Percentiles rank a stretch among this genome's conserved stretches.
Conservation (phyloP, 2,888 invertebrate species). For the Stomorhina lunata region DNA sequence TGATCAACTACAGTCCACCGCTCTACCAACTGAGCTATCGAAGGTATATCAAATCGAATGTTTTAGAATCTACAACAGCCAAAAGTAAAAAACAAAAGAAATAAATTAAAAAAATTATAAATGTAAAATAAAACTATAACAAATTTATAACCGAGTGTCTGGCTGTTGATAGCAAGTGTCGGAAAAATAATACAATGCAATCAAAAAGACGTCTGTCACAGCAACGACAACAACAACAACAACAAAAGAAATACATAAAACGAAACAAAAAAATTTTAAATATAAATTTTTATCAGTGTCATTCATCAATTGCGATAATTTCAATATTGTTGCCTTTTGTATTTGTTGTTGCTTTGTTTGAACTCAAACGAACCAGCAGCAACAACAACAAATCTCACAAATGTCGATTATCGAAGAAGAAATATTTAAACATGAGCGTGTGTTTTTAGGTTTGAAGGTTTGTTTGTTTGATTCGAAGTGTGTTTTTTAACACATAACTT, state of each 20-base stretch:
- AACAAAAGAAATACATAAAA: neutral
- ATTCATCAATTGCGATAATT: conserved; percentile 64
- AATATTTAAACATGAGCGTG: conserved; percentile 5
- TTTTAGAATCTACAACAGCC: neutral
- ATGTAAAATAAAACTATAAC: conserved; percentile 41
- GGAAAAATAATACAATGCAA: conserved; percentile 16
- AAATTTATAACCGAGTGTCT: neutral
- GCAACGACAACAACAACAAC: neutral
- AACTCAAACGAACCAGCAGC: neutral
- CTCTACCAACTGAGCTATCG: conserved; percentile 79
- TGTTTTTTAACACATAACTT: conserved; percentile 1
- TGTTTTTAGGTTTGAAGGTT: neutral
- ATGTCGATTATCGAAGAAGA: conserved; percentile 22
- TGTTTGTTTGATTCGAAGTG: neutral
- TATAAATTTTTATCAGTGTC: conserved; percentile 56
- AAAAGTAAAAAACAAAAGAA: neutral
- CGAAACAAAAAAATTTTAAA: conserved; percentile 29
- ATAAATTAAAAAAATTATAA: neutral
- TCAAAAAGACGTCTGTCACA: too few relatives aligned
- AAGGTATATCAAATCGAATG: conserved; percentile 67
- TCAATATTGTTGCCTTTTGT: conserved; percentile 17
- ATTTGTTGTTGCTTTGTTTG: conserved; percentile 10
- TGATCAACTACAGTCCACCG: conserved; percentile 76
- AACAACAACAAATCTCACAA: conserved; percentile 36
- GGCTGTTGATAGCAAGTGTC: conserved; percentile 49